Conservation (phyloP, 2,888 invertebrate genomes). For the Labia minor region DNA sequence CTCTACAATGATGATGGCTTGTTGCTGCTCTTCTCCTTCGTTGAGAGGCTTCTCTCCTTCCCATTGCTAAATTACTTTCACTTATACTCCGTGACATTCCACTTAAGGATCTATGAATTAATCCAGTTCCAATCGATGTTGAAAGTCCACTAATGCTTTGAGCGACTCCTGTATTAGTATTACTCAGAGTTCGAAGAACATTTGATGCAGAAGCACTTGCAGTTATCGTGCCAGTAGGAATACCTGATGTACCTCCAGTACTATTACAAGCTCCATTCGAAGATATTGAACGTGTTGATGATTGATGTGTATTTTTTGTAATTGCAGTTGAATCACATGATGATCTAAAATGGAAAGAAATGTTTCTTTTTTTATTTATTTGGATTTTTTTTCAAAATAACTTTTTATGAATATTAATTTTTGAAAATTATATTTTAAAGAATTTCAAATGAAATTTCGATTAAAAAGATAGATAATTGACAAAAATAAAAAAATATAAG, state of each 20-base stretch:
- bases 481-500: too few species aligned
- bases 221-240: background rate
- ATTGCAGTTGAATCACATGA: background rate
- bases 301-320: background rate
- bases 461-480: too few species aligned
- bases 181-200: background rate
- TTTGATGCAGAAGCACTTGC: background rate
- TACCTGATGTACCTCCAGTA: background rate
- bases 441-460: too few species aligned
- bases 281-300: background rate
- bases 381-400: too few species aligned
- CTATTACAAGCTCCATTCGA: background rate
- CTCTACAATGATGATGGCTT: background rate
- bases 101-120: background rate
- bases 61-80: slow-evolving; percentile 41
- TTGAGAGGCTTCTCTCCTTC: slow-evolving; percentile 17
- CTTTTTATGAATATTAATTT: too few species aligned
- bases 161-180: background rate
- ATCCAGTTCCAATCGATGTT: background rate
- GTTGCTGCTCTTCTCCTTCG: slow-evolving; percentile 18
- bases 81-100: slow-evolving; percentile 42
- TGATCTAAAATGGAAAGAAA: background rate
- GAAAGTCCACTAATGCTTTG: background rate
- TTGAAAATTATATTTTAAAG: too few species aligned
- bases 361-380: too few species aligned